These are phyloP conservation scores for Cuculus canorus DNA, from an alignment of 2,797 vertebrate genomes.

Conservation along the genomic window DNA sequence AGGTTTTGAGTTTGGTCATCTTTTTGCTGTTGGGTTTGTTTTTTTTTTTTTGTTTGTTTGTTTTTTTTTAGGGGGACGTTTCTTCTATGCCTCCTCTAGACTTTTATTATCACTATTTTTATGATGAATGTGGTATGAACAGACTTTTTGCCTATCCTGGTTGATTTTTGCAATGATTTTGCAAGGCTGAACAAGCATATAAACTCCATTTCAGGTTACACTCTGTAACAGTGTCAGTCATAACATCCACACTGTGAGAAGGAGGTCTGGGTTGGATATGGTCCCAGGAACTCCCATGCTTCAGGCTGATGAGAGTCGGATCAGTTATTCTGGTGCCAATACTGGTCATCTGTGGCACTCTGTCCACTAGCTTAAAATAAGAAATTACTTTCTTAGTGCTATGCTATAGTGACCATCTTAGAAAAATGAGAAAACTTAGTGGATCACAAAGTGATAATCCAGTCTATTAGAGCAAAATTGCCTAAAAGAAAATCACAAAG, in stretches of 20 bases:
- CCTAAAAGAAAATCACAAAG: neutral
- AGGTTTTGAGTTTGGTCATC: neutral
- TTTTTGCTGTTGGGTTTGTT: neutral
- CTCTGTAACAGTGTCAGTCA: constrained; percentile 1
- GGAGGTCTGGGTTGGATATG: neutral
- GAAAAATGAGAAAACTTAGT: neutral
- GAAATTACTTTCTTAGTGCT: neutral
- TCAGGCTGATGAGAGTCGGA: constrained; percentile 26
- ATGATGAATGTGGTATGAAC: neutral
- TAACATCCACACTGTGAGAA: neutral
- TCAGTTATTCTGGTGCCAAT: neutral
- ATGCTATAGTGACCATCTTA: neutral
- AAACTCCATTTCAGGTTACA: constrained; percentile 19
- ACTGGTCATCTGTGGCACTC: neutral
- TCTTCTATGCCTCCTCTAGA: neutral
- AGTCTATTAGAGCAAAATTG: neutral
- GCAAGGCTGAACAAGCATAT: constrained; percentile 15
- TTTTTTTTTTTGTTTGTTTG: neutral
- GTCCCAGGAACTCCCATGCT: neutral
- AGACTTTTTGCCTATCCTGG: neutral
- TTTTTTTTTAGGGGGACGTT: neutral
- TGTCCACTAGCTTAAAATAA: neutral
- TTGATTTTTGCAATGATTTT: constrained; percentile 19
- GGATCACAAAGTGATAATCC: neutral
- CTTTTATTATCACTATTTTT: neutral